Evolutionary conservation across 2,888 invertebrate species (phyloP), one percentile per base, ranked within the genome.

Genomic region (Bugulina stolonifera): DNA sequence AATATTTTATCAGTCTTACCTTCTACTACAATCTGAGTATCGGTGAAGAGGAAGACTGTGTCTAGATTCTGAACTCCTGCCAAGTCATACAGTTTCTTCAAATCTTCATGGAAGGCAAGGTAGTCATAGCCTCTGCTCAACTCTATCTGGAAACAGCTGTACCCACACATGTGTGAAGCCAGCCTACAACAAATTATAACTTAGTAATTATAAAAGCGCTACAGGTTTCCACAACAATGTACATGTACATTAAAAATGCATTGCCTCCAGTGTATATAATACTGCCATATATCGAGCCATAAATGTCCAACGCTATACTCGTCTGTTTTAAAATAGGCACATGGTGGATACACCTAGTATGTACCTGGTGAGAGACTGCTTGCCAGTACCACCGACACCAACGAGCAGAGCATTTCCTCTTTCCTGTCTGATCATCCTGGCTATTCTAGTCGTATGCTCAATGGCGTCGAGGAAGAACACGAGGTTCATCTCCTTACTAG

Each of bases 111-210:
- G 86, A 94, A 94, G 1, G 90, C 88, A 14, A 86, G 86, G 71
- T 91, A 89, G 80, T 94, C 93, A 82, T 94, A 94, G 76, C 90
- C 91, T 72, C 93, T 88, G 69, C 90, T 90, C 72, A 95, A 85
- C 83, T 93, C 93, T 83, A 94, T 93, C 84, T 94, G 93, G 86
- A 91, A 90, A 80, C 93, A 93, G 77, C 91, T 90, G 78, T 83
- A 84, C 58, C 80, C 80, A 75, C 81, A 83, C 72, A 85, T 83
- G 75, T 83, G 82, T 2, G 83, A 79, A 0, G 84, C 82, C 74
- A 85, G 75, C 74, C 85, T 84, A 77, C 35, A 77, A 76, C n/a
- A n/a, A n/a, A n/a, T n/a, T n/a, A n/a, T n/a, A n/a, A n/a, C n/a
- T n/a, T n/a, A n/a, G n/a, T n/a, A n/a, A n/a, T n/a, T n/a, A n/a